Evolutionary conservation across 53 echinoderm and acorn worm species (phyloP).

Genomic region (Henricia sp.): DNA sequence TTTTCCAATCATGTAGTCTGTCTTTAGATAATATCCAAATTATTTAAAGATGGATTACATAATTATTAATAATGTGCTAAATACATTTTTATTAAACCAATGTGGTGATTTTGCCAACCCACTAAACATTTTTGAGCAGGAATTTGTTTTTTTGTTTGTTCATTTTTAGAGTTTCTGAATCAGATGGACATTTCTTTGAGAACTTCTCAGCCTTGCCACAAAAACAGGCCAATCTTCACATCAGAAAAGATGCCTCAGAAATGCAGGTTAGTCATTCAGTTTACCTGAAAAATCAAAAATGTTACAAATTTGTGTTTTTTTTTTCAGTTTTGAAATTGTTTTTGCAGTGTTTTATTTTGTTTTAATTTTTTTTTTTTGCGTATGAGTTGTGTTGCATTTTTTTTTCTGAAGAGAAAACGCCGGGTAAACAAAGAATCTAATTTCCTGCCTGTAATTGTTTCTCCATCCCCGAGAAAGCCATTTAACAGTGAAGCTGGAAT

Average conservation of each 20-base stretch:
- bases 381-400: too few relatives aligned
- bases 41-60: neutral
- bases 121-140: neutral
- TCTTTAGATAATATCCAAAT: too few relatives aligned
- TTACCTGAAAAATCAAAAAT: neutral
- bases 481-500: too few relatives aligned
- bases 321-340: neutral
- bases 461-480: too few relatives aligned
- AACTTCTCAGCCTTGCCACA: conserved; percentile 61
- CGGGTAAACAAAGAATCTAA: too few relatives aligned
- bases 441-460: too few relatives aligned
- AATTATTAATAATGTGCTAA: neutral
- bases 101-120: neutral
- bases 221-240: conserved; percentile 58
- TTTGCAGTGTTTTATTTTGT: neutral
- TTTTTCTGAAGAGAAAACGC: too few relatives aligned
- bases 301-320: neutral
- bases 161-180: conserved; percentile 52
- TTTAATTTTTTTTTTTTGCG: neutral
- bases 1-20: too few relatives aligned
- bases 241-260: conserved; percentile 11
- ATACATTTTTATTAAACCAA: neutral
- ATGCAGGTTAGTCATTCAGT: neutral
- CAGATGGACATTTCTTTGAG: conserved; percentile 77
- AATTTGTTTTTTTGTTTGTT: neutral